Base-by-base conservation (phyloP, 2,888 invertebrate species). In the Ectropis crepuscularia region DNA sequence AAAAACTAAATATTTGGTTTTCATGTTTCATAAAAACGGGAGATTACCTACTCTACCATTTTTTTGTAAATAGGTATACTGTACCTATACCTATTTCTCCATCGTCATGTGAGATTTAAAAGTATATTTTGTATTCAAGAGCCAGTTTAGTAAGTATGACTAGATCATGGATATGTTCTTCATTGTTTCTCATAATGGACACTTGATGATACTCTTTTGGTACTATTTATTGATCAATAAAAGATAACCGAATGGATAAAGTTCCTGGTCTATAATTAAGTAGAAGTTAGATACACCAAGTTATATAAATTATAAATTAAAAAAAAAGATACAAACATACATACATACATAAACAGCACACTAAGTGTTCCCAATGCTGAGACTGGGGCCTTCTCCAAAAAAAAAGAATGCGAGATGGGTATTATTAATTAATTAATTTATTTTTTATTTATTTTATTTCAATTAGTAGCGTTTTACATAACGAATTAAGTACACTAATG, bases 181-280 rank as follows among this genome's bases (percentile, higher is more conserved):
- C 49, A 50, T 50, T 50, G 49, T 50, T 50, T 37, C 0, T 39
- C 9, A 6, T 51, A 41, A 16, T 49, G 38, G 49, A 8, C 2
- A 8, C 12, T 39, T 39, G 11, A n/a, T 6, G 51, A n/a, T 51
- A 28, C 51, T 10, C 16, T 43, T 54, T 54, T 12, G 48, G 60
- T 43, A 6, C 12, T 48, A 48, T 54, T 61, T 42, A 46, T 28
- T 12, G 37, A 36, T 8, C 47, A 60, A 36, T 47, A 16, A 61
- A 38, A 49, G 43, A 5, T 41, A 8, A 6, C 8, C n/a, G n/a
- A n/a, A n/a, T n/a, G n/a, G 41, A 51, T 41, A 41, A 12, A 37
- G 51, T 51, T 42, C 51, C 41, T 51, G n/a, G 2, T 10, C 41
- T 6, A 11, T 6, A 37, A n/a, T n/a, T 28, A 28, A 28, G 4